Evolutionary conservation across 2,113 vertebrate species (phyloP).

Genomic region (Solea senegalensis): DNA sequence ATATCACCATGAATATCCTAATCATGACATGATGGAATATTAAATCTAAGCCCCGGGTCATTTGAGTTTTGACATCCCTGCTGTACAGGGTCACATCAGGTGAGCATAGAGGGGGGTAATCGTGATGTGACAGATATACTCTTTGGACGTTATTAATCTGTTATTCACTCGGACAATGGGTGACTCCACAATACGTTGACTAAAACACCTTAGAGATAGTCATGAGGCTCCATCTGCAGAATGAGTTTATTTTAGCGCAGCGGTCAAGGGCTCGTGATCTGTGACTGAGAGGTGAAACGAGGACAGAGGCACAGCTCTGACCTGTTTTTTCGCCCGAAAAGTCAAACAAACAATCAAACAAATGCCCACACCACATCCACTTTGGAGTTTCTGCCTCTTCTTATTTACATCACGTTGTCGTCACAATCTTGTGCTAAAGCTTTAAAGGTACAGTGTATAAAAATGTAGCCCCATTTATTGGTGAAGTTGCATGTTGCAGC

Average conservation of each 20-base stretch:
- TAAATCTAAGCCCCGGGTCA: too few relatives aligned
- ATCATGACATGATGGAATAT: too few relatives aligned
- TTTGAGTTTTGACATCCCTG: too few relatives aligned
- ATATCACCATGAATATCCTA: too few relatives aligned
- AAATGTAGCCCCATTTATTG: too few relatives aligned
- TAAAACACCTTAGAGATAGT: constrained; percentile 2
- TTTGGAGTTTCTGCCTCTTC: constrained; percentile 23
- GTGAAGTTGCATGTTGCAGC: too few relatives aligned
- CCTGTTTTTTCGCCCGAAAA: not conserved
- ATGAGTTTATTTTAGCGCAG: constrained; percentile 20
- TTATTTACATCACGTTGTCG: constrained; percentile 18
- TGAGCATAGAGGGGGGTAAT: not conserved
- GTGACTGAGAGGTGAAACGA: constrained; percentile 36
- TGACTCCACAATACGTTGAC: not conserved
- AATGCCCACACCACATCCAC: constrained; percentile 29
- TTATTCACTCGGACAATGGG: not conserved
- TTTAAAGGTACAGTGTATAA: too few relatives aligned
- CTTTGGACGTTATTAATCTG: not conserved
- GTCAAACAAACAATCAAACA: constrained; percentile 39
- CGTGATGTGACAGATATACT: not conserved
- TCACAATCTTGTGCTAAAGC: too few relatives aligned
- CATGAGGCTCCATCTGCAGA: constrained; percentile 15
- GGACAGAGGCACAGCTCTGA: constrained; percentile 35
- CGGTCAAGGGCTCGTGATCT: not conserved
- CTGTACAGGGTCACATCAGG: too few relatives aligned